Conservation (phyloP, 2,113 vertebrate species). For the Indri indri region DNA sequence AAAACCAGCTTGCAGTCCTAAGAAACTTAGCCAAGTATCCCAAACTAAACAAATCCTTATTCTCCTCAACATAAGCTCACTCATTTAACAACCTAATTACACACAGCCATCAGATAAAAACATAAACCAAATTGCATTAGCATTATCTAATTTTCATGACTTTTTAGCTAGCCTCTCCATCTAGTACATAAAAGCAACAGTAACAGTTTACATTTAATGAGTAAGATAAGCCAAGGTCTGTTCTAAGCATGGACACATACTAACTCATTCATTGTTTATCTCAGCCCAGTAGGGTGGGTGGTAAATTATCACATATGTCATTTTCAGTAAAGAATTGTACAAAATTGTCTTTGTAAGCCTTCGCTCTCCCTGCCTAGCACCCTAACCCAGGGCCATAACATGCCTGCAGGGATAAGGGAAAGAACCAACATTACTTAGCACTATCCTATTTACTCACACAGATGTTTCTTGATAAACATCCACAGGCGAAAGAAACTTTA, state of each 20-base stretch:
- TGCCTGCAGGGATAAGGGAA: not conserved
- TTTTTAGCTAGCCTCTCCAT: slow-evolving; percentile 30
- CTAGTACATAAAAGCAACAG: slow-evolving; percentile 19
- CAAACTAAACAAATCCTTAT: slow-evolving; percentile 33
- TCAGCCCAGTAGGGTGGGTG: not conserved
- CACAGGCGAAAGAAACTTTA: not conserved
- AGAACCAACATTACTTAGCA: not conserved
- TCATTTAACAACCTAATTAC: slow-evolving; percentile 47
- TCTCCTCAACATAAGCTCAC: not conserved
- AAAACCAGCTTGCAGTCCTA: not conserved
- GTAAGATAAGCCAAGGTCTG: slow-evolving; percentile 28
- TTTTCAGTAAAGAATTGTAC: slow-evolving; percentile 5
- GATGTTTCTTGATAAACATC: not conserved
- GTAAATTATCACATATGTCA: not conserved
- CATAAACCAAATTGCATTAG: slow-evolving; percentile 23
- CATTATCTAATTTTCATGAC: slow-evolving; percentile 39
- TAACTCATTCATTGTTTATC: not conserved
- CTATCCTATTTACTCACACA: not conserved
- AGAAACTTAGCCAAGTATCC: slow-evolving; percentile 16
- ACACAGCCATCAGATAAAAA: slow-evolving; percentile 45
- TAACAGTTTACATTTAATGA: slow-evolving; percentile 41
- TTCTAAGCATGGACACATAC: slow-evolving; percentile 17
- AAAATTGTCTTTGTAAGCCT: not conserved
- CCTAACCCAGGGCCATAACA: not conserved
- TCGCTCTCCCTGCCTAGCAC: not conserved